Conservation (phyloP, 2,113 vertebrate species). For the Dromaius novaehollandiae region DNA sequence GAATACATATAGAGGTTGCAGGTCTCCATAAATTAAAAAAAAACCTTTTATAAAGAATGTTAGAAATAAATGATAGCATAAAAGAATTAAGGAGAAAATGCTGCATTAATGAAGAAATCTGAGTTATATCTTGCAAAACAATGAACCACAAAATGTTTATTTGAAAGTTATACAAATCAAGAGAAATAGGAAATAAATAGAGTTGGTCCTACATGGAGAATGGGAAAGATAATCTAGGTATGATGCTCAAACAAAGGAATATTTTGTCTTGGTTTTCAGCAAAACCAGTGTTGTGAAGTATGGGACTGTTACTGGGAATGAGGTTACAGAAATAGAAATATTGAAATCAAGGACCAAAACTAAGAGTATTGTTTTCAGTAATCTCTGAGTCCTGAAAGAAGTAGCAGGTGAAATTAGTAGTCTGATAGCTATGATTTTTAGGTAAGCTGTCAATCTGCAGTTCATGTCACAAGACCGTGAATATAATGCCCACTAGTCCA, state of each 20-base stretch:
- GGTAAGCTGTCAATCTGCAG: not conserved
- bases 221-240: not conserved
- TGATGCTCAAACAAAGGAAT: not conserved
- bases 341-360: not conserved
- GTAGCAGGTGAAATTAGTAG: not conserved
- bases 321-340: not conserved
- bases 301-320: not conserved
- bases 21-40: not conserved
- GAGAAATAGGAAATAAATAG: not conserved
- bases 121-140: not conserved
- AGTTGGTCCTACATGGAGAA: not conserved
- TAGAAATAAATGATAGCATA: not conserved
- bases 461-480: not conserved
- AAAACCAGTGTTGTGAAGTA: not conserved
- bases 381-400: not conserved
- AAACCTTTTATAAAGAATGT: not conserved
- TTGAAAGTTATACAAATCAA: not conserved
- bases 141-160: not conserved
- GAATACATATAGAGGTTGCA: not conserved
- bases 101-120: not conserved
- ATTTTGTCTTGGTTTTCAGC: not conserved
- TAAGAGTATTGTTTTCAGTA: not conserved
- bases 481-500: not conserved
- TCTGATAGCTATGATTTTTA: not conserved
- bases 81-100: not conserved